Evolutionary conservation across 2,888 invertebrate genomes (phyloP), one percentile per base, ranked within the genome.

Genomic region (Geotrupes spiniger): DNA sequence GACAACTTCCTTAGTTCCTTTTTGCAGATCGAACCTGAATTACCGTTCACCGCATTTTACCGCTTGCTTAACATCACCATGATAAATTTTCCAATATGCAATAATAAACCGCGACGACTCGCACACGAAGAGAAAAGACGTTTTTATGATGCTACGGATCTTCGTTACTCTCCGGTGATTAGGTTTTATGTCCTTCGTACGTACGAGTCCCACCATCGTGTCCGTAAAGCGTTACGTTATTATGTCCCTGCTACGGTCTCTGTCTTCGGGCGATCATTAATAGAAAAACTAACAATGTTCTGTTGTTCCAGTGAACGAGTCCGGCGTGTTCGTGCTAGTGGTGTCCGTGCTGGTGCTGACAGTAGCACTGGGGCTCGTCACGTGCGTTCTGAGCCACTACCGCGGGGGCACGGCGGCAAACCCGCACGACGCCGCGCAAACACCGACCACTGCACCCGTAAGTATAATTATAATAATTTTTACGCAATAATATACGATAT

Each of bases 381-480:
- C 74, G 76, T 78, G 76, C 69, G 66, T 75, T 74, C 77, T 79
- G 78, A 79, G 76, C 77, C 78, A 79, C 75, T 78, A 79, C 76
- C 79, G 79, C 77, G 61, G 64, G 61, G 61, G 62, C 59, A 63
- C 65, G 63, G 64, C 66, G 59, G 64, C 67, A 64, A 62, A 65
- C 62, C 68, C 69, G 65, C 65, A 68, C 63, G 63, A 68, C 67
- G 67, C 63, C 66, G 68, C 66, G 63, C 66, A 63, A 63, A 66
- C 67, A 65, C 67, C 69, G 66, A 68, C 65, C 65, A 64, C 68
- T 63, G 67, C 69, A 71, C 69, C 71, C 68, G 71, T 71, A 64
- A 71, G 71, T 71, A 11, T 4, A 16, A 11, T 15, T 37, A 27
- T 14, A 40, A 6, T 25, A 25, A 16, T 26, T 40, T 40, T 33